phyloP scores from a whole-genome alignment of 2,888 invertebrate species.

The Saturnia japonica region DNA sequence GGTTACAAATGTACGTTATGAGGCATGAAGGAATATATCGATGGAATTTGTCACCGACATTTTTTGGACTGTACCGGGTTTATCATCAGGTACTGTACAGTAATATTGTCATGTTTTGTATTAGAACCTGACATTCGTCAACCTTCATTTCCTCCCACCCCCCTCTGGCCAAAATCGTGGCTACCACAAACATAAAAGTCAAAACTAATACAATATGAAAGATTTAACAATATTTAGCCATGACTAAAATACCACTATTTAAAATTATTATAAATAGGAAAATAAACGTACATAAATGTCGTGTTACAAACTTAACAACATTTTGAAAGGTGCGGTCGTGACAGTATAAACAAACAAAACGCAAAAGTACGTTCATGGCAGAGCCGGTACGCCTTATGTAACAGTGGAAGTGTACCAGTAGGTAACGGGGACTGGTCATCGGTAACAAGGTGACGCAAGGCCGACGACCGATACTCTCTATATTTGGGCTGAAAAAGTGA shows the following conservation, averaged over 20 bases:
- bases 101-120: no score
- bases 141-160: no score
- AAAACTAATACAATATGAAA: not conserved
- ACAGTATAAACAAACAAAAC: slow-evolving; percentile 6
- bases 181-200: not conserved
- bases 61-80: no score
- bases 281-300: not conserved
- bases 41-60: no score
- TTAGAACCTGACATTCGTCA: no score
- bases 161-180: no score
- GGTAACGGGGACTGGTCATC: slow-evolving; percentile 34
- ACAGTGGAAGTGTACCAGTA: slow-evolving; percentile 40
- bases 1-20: no score
- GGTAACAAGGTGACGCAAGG: slow-evolving; percentile 50
- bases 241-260: not conserved
- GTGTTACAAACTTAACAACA: not conserved
- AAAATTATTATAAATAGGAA: not conserved
- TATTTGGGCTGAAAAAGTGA: slow-evolving; percentile 29
- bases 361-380: not conserved
- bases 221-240: not conserved
- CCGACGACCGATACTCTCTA: slow-evolving; percentile 42
- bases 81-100: no score
- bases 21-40: no score
- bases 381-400: slow-evolving; percentile 38
- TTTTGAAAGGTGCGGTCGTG: not conserved